phyloP scores from a whole-genome alignment of 2,797 vertebrate genomes.

The Channallabes apus region DNA sequence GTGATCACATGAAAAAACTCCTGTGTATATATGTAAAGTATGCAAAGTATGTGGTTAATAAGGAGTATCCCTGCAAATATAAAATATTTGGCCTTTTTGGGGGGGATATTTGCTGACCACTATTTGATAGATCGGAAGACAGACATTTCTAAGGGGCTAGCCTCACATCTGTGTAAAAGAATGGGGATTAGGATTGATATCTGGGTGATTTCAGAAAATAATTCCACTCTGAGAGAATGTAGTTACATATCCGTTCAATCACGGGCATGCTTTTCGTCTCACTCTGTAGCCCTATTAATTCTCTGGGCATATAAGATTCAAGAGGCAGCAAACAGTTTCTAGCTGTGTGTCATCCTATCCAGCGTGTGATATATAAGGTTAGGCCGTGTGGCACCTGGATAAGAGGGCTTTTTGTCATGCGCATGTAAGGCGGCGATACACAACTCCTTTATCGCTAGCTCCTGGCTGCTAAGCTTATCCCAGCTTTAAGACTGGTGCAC shows the following conservation, averaged over 20 bases:
- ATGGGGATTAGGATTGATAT: constrained; percentile 29
- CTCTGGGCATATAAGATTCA: constrained; percentile 26
- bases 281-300: constrained; percentile 35
- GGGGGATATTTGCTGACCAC: neutral
- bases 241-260: constrained; percentile 36
- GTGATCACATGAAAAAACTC: neutral
- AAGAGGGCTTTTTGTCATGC: constrained; percentile 59
- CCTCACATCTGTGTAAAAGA: neutral
- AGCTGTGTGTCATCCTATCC: constrained; percentile 40
- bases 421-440: constrained; percentile 56
- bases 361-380: constrained; percentile 49
- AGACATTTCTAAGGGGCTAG: neutral
- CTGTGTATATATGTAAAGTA: neutral
- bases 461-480: constrained; percentile 68
- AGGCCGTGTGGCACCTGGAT: constrained; percentile 58
- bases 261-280: neutral
- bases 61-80: constrained; percentile 16
- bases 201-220: neutral
- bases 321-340: constrained; percentile 45
- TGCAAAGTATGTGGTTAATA: constrained; percentile 7
- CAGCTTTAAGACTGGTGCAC: constrained; percentile 70
- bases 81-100: constrained; percentile 18
- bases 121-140: neutral
- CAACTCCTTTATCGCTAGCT: constrained; percentile 58
- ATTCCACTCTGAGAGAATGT: constrained; percentile 30